phyloP scores from a whole-genome alignment of 2,113 vertebrate species.

The Columbina picui region DNA sequence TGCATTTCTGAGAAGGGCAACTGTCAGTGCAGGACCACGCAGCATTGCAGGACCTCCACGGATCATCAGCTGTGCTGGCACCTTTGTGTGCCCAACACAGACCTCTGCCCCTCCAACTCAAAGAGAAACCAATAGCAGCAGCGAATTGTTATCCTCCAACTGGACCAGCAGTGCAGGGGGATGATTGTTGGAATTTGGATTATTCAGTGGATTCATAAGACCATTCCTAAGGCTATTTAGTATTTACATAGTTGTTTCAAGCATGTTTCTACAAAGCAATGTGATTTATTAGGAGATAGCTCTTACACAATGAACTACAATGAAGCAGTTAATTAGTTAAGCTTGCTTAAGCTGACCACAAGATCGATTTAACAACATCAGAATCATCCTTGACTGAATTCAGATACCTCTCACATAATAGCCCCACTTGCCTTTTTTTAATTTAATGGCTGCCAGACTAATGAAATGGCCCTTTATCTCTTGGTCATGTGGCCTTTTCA shows the following conservation, averaged over 20 bases:
- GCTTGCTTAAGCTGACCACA: constrained; percentile 38
- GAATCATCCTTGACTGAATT: neutral
- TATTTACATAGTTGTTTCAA: constrained; percentile 58
- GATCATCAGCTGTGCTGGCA: neutral
- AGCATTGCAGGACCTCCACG: neutral
- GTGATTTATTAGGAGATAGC: constrained; percentile 43
- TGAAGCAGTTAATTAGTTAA: constrained; percentile 51
- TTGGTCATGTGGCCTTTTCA: constrained; percentile 15
- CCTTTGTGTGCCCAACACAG: neutral
- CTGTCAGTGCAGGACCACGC: rapidly evolving
- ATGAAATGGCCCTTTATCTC: constrained; percentile 49
- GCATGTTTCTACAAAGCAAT: neutral
- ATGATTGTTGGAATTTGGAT: constrained; percentile 26
- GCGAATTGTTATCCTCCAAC: neutral
- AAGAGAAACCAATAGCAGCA: neutral
- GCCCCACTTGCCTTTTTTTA: constrained; percentile 12
- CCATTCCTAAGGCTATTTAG: constrained; percentile 40
- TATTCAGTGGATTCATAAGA: constrained; percentile 19
- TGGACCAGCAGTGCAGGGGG: neutral
- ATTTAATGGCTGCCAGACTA: constrained; percentile 20
- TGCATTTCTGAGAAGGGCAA: neutral
- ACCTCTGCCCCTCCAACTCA: neutral
- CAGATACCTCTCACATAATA: neutral
- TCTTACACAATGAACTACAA: constrained; percentile 47
- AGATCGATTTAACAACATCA: constrained; percentile 20